phyloP scores from a whole-genome alignment of 2,797 vertebrate species.

The Gambusia yucatana region DNA sequence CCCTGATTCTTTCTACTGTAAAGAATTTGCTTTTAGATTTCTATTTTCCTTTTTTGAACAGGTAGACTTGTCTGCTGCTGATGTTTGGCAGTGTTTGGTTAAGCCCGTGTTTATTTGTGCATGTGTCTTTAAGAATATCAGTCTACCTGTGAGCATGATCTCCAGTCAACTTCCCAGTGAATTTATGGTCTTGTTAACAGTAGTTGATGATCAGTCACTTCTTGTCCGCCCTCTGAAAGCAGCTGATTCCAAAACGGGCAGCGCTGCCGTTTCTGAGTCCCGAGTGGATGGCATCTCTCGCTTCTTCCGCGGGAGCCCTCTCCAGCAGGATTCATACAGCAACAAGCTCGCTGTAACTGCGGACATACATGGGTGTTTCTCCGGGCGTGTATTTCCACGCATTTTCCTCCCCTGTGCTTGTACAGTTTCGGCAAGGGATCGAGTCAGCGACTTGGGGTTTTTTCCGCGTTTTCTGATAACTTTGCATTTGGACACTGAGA shows the following conservation, averaged over 20 bases:
- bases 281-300: constrained; percentile 50
- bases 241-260: constrained; percentile 5
- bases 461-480: constrained; percentile 42
- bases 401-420: constrained; percentile 23
- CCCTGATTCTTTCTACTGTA: not conserved
- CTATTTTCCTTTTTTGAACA: not conserved
- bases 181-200: constrained; percentile 25
- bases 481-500: constrained; percentile 40
- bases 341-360: constrained; percentile 55
- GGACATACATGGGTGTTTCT: constrained; percentile 80
- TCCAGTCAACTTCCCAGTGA: constrained; percentile 47
- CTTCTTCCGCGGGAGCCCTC: constrained; percentile 66
- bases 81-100: not conserved
- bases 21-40: not conserved
- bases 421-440: not conserved
- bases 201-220: constrained; percentile 28
- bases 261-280: constrained; percentile 20
- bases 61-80: not conserved
- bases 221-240: constrained; percentile 4
- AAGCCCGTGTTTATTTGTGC: constrained; percentile 33
- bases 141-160: constrained; percentile 69
- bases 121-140: constrained; percentile 74
- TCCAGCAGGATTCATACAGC: constrained; percentile 60
- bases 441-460: not conserved
- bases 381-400: constrained; percentile 59